Evolutionary conservation across 2,888 invertebrate species (phyloP).

Genomic region (Lamellibrachia satsuma): DNA sequence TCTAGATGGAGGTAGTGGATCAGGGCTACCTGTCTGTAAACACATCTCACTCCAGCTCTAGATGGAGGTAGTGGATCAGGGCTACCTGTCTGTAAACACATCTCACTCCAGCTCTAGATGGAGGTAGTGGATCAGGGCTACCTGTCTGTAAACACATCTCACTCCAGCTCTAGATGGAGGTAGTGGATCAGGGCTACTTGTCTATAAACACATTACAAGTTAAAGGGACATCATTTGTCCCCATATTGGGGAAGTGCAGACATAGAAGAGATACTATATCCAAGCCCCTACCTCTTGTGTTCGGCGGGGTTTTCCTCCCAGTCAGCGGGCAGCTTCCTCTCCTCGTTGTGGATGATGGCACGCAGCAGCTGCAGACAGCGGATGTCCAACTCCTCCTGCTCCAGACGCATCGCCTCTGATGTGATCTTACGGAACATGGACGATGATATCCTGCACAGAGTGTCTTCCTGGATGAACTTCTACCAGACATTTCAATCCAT

Average conservation of each 20-base stretch:
- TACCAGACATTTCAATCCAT: background rate
- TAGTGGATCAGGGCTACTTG: conserved; percentile 42
- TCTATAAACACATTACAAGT: conserved; percentile 39
- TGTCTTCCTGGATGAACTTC: background rate
- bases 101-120: too few species aligned
- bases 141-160: too few species aligned
- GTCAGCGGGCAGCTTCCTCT: conserved; percentile 49
- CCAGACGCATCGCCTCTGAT: conserved; percentile 37
- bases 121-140: too few species aligned
- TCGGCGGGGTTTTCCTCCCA: conserved; percentile 48
- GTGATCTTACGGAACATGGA: conserved; percentile 39
- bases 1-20: too few species aligned
- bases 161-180: conserved; percentile 41
- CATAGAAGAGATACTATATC: too few species aligned
- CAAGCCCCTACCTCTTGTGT: conserved; percentile 39
- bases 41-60: too few species aligned
- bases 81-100: too few species aligned
- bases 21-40: too few species aligned
- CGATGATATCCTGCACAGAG: conserved; percentile 39
- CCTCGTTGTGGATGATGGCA: conserved; percentile 56
- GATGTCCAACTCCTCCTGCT: conserved; percentile 48
- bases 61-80: too few species aligned
- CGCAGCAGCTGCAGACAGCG: conserved; percentile 52
- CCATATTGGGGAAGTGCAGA: too few species aligned
- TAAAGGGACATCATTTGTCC: conserved; percentile 22